Evolutionary conservation across 2,113 vertebrate species (phyloP), one percentile per base, ranked within the genome.

Genomic region (Macrotis lagotis): DNA sequence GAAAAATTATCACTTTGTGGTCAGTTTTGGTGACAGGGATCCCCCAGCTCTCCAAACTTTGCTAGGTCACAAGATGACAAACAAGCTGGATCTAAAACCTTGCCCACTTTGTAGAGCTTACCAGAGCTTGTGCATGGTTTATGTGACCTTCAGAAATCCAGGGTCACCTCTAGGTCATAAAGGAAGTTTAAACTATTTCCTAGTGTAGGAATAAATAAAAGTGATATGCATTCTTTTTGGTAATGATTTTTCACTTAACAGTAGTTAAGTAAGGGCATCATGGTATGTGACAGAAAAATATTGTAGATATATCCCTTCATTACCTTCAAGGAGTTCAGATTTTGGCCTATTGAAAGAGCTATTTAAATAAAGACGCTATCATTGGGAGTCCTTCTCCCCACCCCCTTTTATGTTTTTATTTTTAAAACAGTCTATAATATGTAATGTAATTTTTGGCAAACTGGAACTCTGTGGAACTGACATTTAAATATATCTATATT

Each of bases 401-500:
- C 22, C 31, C 8, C 25, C n/a, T n/a, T 92, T 24, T 26, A 31
- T 50, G 47, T 49, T 90, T 90, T 93, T 48, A 94, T 88, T 92
- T 93, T 90, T 31, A 91, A 94, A 66, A 90, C 89, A n/a, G 48
- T 50, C 1, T 83, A 25, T 31, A 22, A 66, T 92, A 50, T 3
- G 44, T 2, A 55, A 37, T 91, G 16, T 95, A 93, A 49, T 89
- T 95, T 89, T 93, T 51, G 94, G 91, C 88, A 74, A 93, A 50
- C 89, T 92, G 90, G 91, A 89, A 92, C 31, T 49, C 89, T 94
- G 0, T 94, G 51, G 28, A 93, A 24, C 94, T 25, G 49, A 50
- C 25, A 26, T 90, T 92, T 95, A 52, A 91, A 90, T 91, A 91
- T 94, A 95, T 1, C 74, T 89, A 51, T 92, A 89, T 90, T 94